phyloP scores from a whole-genome alignment of 2,797 vertebrate genomes.

The Allobates femoralis region DNA sequence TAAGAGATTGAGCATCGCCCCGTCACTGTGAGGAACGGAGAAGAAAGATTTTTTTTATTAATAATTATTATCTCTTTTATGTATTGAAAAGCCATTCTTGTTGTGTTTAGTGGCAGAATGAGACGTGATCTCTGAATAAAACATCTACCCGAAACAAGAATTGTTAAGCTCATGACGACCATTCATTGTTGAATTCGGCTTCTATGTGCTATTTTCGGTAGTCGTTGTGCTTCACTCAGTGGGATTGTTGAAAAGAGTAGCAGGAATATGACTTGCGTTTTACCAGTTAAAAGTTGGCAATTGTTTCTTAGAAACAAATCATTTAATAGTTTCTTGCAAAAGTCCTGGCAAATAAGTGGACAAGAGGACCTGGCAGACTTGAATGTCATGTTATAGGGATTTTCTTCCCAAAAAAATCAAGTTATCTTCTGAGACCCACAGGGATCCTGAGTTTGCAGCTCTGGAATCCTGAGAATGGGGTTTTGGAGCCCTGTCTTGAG shows the following conservation, averaged over 20 bases:
- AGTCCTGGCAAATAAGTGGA: no score
- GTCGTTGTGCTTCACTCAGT: neutral
- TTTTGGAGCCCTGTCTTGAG: no score
- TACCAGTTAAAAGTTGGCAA: no score
- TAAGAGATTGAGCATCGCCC: neutral
- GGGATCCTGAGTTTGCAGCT: no score
- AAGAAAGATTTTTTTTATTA: neutral
- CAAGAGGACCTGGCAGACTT: no score
- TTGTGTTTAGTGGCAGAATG: neutral
- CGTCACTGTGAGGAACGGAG: neutral
- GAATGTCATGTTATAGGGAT: no score
- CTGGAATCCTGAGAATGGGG: no score
- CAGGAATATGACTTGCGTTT: no score
- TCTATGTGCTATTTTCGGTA: neutral
- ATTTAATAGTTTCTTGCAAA: no score
- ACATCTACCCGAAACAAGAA: neutral
- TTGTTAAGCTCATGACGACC: neutral
- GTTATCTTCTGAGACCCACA: no score
- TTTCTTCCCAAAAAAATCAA: no score
- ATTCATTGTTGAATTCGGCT: neutral
- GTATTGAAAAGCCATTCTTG: neutral
- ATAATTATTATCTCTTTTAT: neutral
- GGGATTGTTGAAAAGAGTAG: neutral
- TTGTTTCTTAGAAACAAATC: no score
- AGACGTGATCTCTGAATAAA: neutral